Percentiles rank a stretch among this genome's conserved stretches.
phyloP scores from a whole-genome alignment of 2,797 vertebrate species.

The Denticeps clupeoides region DNA sequence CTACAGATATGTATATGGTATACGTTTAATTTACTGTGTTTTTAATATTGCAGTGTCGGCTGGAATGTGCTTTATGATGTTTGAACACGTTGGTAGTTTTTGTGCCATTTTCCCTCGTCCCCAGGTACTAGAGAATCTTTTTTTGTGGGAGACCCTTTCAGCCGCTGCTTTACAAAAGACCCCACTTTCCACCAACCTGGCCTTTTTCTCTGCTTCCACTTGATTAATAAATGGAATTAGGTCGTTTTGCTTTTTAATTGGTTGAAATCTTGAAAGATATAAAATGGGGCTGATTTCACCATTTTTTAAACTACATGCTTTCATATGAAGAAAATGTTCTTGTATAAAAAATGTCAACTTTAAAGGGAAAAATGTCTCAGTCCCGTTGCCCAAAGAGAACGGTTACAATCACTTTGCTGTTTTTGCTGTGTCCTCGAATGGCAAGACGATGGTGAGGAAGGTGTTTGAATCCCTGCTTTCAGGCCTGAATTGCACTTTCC shows the following conservation, averaged over 20 bases:
- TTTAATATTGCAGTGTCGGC: too few species aligned
- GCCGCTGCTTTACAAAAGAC: conserved; percentile 51
- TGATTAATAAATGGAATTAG: too few species aligned
- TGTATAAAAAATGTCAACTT: conserved; percentile 44
- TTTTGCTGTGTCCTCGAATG: too few species aligned
- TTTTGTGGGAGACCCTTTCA: conserved; percentile 45
- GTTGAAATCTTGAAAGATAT: too few species aligned
- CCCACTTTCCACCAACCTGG: conserved; percentile 20
- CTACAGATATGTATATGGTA: conserved; percentile 67
- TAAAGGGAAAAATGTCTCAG: conserved; percentile 30
- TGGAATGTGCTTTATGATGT: too few species aligned
- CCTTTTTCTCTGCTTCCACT: too few species aligned
- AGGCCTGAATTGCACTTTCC: conserved; percentile 93
- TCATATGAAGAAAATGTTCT: conserved; percentile 61
- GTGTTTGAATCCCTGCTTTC: conserved; percentile 35
- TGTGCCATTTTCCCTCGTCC: conserved; percentile 28
- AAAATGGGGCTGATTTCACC: conserved; percentile 44
- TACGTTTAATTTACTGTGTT: too few species aligned
- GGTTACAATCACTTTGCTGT: conserved; percentile 58
- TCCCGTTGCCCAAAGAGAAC: conserved; percentile 66
- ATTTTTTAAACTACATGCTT: conserved; percentile 45
- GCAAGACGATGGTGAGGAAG: too few species aligned
- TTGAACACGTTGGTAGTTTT: conserved; percentile 25
- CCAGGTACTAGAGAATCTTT: conserved; percentile 38
- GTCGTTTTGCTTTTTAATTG: too few species aligned